Conservation (phyloP, 2,888 invertebrate genomes). For the Tiliacea citrago region DNA sequence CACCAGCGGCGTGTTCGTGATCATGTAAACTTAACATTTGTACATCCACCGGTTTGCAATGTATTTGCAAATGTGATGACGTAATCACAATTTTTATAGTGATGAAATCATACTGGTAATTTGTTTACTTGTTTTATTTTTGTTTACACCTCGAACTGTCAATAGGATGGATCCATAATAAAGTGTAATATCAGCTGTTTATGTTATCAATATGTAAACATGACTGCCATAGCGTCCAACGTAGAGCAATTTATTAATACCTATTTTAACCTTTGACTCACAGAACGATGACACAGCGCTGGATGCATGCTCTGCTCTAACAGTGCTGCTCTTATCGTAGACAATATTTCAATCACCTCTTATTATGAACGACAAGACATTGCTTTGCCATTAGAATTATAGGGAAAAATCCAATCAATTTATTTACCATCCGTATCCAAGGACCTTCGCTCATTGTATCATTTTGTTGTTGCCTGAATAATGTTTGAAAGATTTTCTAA, state of each 20-base stretch:
- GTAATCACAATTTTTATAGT: conserved; percentile 41
- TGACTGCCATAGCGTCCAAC: background rate
- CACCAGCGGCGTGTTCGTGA: background rate
- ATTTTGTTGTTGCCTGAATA: background rate
- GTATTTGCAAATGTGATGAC: conserved; percentile 51
- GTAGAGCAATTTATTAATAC: conserved; percentile 3
- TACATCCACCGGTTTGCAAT: conserved; percentile 31
- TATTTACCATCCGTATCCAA: conserved; percentile 22
- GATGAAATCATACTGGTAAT: conserved; percentile 45
- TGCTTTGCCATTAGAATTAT: background rate
- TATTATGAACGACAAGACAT: conserved; percentile 12
- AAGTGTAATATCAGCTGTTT: conserved; percentile 23
- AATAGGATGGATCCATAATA: conserved; percentile 7
- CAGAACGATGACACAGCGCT: conserved; percentile 17
- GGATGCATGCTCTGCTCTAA: conserved; percentile 14
- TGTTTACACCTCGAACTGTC: conserved; percentile 8
- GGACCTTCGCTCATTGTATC: conserved; percentile 4
- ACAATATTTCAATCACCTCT: conserved; percentile 22
- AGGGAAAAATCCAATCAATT: background rate
- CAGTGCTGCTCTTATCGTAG: conserved; percentile 24
- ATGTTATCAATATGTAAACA: conserved; percentile 10
- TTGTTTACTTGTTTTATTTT: conserved; percentile 4
- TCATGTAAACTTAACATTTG: conserved; percentile 34
- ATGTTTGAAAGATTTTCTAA: conserved; percentile 26
- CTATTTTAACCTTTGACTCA: conserved; percentile 46